phyloP scores from a whole-genome alignment of 2,888 invertebrate species.

The Dastarcus helophoroides region DNA sequence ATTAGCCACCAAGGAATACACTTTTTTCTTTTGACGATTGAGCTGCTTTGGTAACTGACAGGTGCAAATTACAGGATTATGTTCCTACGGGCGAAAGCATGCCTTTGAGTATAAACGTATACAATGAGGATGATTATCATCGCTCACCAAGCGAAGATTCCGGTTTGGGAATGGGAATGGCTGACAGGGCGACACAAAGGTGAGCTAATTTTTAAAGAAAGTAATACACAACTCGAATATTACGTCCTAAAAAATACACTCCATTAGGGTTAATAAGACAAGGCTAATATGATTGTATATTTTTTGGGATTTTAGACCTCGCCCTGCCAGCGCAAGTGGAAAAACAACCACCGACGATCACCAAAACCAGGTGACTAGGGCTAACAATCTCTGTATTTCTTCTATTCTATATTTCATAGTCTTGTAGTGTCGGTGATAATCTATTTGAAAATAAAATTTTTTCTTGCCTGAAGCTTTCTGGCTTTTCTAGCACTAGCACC shows the following conservation, averaged over 20 bases:
- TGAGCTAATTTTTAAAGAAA: no score
- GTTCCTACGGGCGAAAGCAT: slow-evolving; percentile 41
- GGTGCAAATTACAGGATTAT: slow-evolving; percentile 38
- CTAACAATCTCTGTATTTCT: slow-evolving; percentile 3
- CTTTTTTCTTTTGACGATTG: no score
- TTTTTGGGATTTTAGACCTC: slow-evolving; percentile 25
- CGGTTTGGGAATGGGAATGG: slow-evolving; percentile 78
- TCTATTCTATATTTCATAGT: slow-evolving; percentile 21
- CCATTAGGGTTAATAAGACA: no score
- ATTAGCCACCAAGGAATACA: no score
- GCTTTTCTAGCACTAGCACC: slow-evolving; percentile 35
- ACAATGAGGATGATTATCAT: slow-evolving; percentile 55
- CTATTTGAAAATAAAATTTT: no score
- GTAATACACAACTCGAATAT: no score
- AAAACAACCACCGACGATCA: slow-evolving; percentile 32
- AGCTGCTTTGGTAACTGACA: no score
- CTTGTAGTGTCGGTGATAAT: slow-evolving; percentile 21
- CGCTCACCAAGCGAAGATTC: slow-evolving; percentile 90
- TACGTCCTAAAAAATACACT: no score
- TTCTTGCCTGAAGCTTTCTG: no score
- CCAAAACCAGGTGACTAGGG: slow-evolving; percentile 34
- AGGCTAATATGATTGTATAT: no score
- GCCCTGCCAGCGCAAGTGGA: slow-evolving; percentile 30
- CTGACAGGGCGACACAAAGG: slow-evolving; percentile 62
- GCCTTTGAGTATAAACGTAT: slow-evolving; percentile 38